Evolutionary conservation across 2,888 invertebrate species (phyloP), one percentile per base, ranked within the genome.

Genomic region (Heliconius aoede): DNA sequence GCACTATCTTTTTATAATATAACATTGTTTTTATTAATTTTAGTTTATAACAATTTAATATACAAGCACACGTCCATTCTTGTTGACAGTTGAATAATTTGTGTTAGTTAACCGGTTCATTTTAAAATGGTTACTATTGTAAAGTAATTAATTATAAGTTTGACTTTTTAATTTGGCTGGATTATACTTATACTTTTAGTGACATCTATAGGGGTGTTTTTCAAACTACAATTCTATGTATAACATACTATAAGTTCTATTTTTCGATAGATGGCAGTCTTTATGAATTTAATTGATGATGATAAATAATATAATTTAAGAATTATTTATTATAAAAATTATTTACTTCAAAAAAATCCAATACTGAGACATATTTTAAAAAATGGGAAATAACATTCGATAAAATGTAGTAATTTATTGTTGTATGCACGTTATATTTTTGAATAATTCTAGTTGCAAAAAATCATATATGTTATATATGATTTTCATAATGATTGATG

Each of bases 1-100:
- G 32, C 32, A 76, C 58, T 73, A 51, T 73, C 61, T 58, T 64
- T 26, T 61, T 55, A 61, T 11, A 26, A 73, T 62, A 77, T 80
- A 76, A 78, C 81, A 81, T 80, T 77, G 76, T 80, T 68, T 65
- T 69, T 51, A n/a, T 51, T 18, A 46, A 13, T 67, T 79, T 73
- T 30, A 61, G 24, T 69, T 68, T 58, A 28, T 24, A 76, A 72
- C 21, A 64, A 71, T 62, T 78, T 55, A 67, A 28, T 76, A 74
- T 72, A 68, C 60, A 55, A 15, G 36, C 76, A 69, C 72, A 80
- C 81, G 78, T 79, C 78, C 76, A 72, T 77, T 55, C 77, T 46
- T 18, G 32, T 58, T 68, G 74, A 75, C 26, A 46, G 60, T 11
- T 64, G 73, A 73, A 71, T 77, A 28, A 73, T 73, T 74, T 79